Evolutionary conservation across 2,113 vertebrate species (phyloP).

Genomic region (Python bivittatus): DNA sequence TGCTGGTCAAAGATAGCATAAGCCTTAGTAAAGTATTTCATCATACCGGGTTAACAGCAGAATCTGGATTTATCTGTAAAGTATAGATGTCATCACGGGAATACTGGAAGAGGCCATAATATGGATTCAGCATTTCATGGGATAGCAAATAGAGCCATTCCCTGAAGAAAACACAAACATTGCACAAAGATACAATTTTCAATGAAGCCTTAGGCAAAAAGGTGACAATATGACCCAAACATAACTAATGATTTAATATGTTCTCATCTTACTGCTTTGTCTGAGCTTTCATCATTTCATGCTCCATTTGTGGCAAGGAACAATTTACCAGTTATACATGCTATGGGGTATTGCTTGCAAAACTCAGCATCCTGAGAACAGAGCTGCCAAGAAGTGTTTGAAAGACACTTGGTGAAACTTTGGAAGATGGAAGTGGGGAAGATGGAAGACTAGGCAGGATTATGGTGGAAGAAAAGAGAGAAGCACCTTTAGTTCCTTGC

Average conservation of each 20-base stretch:
- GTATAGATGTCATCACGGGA: constrained; percentile 98
- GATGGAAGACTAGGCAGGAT: background rate
- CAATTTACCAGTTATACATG: background rate
- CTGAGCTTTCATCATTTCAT: background rate
- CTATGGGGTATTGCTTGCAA: background rate
- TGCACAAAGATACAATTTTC: background rate
- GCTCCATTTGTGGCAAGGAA: background rate
- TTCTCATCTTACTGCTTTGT: background rate
- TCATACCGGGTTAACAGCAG: constrained; percentile 94
- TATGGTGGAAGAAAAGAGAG: background rate
- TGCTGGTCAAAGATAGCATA: background rate
- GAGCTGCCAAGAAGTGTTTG: background rate
- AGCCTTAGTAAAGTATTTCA: background rate
- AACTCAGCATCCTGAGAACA: background rate
- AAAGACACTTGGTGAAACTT: background rate
- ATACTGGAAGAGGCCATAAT: constrained; percentile 98
- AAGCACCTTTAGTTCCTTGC: background rate
- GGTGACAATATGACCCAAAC: background rate
- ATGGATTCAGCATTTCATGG: constrained; percentile 99
- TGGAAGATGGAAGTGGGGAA: background rate
- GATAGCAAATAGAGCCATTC: constrained; percentile 98
- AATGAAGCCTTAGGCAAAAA: background rate
- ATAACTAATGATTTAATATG: background rate
- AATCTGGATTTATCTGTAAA: constrained; percentile 97
- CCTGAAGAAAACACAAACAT: constrained; percentile 64